Evolutionary conservation across 2,888 invertebrate genomes (phyloP), one percentile per base, ranked within the genome.

Genomic region (Smittia aterrima): DNA sequence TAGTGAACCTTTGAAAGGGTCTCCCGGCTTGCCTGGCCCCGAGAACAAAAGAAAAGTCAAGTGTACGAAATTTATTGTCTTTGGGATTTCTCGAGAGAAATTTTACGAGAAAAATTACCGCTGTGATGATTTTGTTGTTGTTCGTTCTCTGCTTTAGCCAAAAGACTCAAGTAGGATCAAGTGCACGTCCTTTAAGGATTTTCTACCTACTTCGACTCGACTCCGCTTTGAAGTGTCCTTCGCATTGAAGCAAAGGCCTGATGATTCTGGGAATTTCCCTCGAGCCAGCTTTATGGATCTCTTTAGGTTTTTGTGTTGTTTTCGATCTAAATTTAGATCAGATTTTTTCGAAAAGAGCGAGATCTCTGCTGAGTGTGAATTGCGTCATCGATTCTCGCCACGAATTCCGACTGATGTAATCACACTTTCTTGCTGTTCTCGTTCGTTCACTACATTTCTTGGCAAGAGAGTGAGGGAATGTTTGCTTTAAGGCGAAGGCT

Each of bases 21-120:
- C 22, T 22, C 16, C 11, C 4, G 32, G 4, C n/a, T 40, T 72
- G 72, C 72, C 72, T 72, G 72, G 24, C 1, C 16, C 22, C 20
- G 22, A 62, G 20, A 54, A 72, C 72, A 72, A 72, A 54, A n/a
- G 72, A 38, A 72, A 72, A 72, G 72, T 72, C 72, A 72, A 72
- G 72, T 72, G 72, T 72, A 72, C 22, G 24, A 72, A 71, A 62
- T 62, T 72, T 62, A 72, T 72, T 62, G 72, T 70, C 53, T 70
- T 70, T 22, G 24, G 24, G 72, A 72, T 16, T 54, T 22, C 47
- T 54, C 54, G 22, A 58, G 22, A 58, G 58, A 58, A 58, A 58
- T 58, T 58, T 58, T 58, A 58, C 18, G 58, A n/a, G n/a, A 67
- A 54, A 71, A 54, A 71, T 54, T 54, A 54, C 70, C 54, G 53